Evolutionary conservation across 2,888 invertebrate species (phyloP), one percentile per base, ranked within the genome.

Genomic region (Mellilla xanthometata): DNA sequence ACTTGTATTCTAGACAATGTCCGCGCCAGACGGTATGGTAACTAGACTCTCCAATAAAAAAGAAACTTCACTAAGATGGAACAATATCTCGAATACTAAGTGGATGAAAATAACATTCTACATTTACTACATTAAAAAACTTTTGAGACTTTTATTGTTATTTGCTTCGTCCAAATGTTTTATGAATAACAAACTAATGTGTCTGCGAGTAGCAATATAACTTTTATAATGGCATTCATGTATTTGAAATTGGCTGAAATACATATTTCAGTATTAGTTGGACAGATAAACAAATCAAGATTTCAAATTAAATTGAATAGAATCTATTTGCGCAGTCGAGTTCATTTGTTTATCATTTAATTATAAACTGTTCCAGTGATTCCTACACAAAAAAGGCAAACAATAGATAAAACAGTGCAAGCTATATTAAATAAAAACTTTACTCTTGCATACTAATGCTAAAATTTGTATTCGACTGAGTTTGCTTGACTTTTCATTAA

Each of bases 401-500:
- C 73, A 65, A 65, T 75, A 76, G 77, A 81, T 84, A 79, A 81
- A 85, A 77, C 81, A 77, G 65, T 79, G 81, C 82, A 82, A 84
- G 82, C 79, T 82, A 78, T 82, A 87, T 87, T 82, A 72, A 87
- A 87, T 87, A 81, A 81, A 84, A 86, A 87, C 85, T 86, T 87
- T 82, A 72, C 73, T 82, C 82, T 84, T 87, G 87, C 85, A 87
- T 87, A 87, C 82, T 87, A 87, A 87, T 86, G 81, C 67, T 79
- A 68, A 81, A 85, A 83, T 86, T 86, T 84, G 78, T 86, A 86
- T 85, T 86, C 85, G 79, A 72, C 77, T 71, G 80, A 85, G 84
- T 84, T 84, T 80, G 76, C 78, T 85, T 85, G 84, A 86, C 84
- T 85, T 85, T 83, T 83, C 83, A 84, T 86, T 85, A 83, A 84